Base-by-base conservation (phyloP, 2,888 invertebrate genomes). In the Eucera pruinosa region DNA sequence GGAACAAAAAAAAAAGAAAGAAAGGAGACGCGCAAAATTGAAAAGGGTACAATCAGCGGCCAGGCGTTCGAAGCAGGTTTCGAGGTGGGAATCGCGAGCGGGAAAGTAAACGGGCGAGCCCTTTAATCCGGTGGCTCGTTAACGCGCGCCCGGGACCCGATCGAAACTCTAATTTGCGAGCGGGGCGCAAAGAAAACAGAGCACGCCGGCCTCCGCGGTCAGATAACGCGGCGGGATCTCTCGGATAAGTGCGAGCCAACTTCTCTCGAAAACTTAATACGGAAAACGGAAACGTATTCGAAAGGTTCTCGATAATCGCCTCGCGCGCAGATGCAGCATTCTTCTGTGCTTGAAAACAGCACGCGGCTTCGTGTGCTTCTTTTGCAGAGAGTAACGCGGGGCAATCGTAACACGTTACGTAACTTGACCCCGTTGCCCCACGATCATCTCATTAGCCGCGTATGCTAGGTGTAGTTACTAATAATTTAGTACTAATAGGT, bases 281-380 rank as follows among this genome's bases (percentile, higher is more conserved):
- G 74, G 61, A 74, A 67, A 61, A 43, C 67, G 76, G 76, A 62
- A 52, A 67, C 58, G 52, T 73, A 66, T 73, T 72, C 72, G 39
- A 33, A 39, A 27, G 41, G n/a, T 43, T 41, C 36, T 67, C 61
- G 67, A 74, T 67, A 50, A 62, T 76, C 76, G 50, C 25, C 61
- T 23, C 23, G 30, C 61, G 30, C 23, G 30, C 3, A 36, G 11
- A 36, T 9, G 36, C 25, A 33, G 15, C 36, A 36, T 33, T 62
- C 64, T 70, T 54, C 48, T 64, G 52, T 33, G 62, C 58, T 57
- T 62, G 68, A 68, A 57, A 76, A 79, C 58, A 72, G 60, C 27
- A 52, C n/a, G 11, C 55, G 55, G 20, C 11, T 33, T 7, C 33
- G n/a, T n/a, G n/a, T n/a, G n/a, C n/a, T n/a, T n/a, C n/a, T n/a